phyloP scores from a whole-genome alignment of 1,140 invertebrate species.

The Stegodyphus mimosarum region DNA sequence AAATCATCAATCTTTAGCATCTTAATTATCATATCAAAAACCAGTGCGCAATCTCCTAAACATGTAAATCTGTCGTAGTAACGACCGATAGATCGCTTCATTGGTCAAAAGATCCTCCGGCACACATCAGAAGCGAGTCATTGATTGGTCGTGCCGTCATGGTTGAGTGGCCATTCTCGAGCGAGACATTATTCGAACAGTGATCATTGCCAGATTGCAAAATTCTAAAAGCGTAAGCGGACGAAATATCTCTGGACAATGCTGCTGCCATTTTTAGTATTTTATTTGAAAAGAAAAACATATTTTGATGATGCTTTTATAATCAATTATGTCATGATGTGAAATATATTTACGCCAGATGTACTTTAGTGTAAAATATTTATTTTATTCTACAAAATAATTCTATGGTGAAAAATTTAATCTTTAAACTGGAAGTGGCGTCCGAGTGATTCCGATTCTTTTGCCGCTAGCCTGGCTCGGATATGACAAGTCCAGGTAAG shows the following conservation, averaged over 20 bases:
- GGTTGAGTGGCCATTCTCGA: constrained; percentile 47
- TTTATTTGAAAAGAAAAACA: too few species aligned
- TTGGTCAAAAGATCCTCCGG: constrained; percentile 43
- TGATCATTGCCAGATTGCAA: constrained; percentile 56
- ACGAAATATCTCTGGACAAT: constrained; percentile 28
- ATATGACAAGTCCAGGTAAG: constrained; percentile 58
- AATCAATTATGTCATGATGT: too few species aligned
- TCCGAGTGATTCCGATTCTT: neutral
- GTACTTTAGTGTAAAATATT: too few species aligned
- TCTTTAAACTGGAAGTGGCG: too few species aligned
- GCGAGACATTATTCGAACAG: constrained; percentile 38
- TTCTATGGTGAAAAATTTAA: too few species aligned
- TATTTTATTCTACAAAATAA: too few species aligned
- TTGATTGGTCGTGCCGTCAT: constrained; percentile 36
- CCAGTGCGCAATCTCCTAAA: too few species aligned
- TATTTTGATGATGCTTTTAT: too few species aligned
- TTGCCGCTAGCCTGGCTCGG: constrained; percentile 30
- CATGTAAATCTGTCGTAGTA: neutral
- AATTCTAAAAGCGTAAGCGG: constrained; percentile 31
- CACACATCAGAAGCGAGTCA: constrained; percentile 9
- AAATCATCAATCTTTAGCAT: too few species aligned
- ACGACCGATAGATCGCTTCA: constrained; percentile 20
- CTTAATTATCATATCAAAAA: too few species aligned
- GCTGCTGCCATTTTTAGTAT: neutral
- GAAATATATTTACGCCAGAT: too few species aligned